phyloP scores from a whole-genome alignment of 2,797 vertebrate genomes.

The Dermochelys coriacea region DNA sequence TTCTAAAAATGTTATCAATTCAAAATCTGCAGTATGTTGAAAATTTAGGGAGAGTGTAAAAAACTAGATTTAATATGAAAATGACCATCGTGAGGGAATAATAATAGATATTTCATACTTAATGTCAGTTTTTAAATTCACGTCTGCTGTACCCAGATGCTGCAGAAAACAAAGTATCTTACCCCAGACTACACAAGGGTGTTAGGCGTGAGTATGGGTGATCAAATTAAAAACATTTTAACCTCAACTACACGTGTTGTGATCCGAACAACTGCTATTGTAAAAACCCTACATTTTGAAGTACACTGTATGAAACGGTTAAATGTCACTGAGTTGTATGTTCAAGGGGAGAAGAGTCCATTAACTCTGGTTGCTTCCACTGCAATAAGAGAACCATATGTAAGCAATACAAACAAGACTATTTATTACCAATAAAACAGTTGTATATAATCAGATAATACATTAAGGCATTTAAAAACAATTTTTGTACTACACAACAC shows the following conservation, averaged over 20 bases:
- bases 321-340: background rate
- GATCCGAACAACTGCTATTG: background rate
- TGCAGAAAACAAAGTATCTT: background rate
- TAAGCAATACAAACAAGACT: conserved; percentile 36
- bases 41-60: background rate
- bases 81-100: background rate
- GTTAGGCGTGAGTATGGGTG: background rate
- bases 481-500: conserved; percentile 18
- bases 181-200: background rate
- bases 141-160: background rate
- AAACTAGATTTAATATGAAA: background rate
- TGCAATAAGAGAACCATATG: background rate
- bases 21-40: background rate
- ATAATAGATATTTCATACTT: background rate
- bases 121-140: background rate
- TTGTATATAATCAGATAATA: conserved; percentile 57
- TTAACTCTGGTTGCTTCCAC: background rate
- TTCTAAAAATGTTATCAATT: background rate
- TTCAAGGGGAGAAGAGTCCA: background rate
- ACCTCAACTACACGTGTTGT: background rate
- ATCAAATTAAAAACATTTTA: background rate
- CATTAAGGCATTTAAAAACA: conserved; percentile 77
- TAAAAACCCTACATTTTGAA: background rate
- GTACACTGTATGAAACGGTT: background rate
- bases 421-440: conserved; percentile 66